Percentiles rank a stretch among this genome's conserved stretches.
Conservation (phyloP, 2,113 vertebrate species). For the Tragelaphus scriptus region DNA sequence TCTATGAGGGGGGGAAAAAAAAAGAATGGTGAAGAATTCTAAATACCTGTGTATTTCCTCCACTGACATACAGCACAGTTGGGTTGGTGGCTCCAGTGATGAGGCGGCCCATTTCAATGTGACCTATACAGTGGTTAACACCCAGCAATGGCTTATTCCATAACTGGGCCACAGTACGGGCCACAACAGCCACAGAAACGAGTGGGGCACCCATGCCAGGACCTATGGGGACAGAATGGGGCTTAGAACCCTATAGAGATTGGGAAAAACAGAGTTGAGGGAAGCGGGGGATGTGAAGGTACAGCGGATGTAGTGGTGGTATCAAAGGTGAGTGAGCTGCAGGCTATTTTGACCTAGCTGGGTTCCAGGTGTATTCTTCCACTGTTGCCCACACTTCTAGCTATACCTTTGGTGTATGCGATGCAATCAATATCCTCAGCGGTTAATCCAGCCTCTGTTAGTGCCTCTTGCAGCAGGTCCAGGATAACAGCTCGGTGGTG, state of each 20-base stretch:
- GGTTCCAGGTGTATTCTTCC: neutral
- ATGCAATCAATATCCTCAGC: constrained; percentile 88
- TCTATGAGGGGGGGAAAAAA: too few species aligned
- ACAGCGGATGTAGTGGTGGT: too few species aligned
- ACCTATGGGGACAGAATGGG: constrained; percentile 73
- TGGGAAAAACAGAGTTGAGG: neutral
- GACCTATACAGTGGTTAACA: constrained; percentile 93
- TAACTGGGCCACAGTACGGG: constrained; percentile 89
- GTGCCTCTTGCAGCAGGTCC: constrained; percentile 86
- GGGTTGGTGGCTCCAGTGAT: constrained; percentile 88
- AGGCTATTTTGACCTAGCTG: neutral
- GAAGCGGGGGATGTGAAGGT: neutral
- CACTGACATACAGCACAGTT: constrained; percentile 93
- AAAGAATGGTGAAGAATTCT: neutral
- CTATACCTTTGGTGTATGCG: constrained; percentile 90
- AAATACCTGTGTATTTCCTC: constrained; percentile 93
- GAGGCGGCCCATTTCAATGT: constrained; percentile 95
- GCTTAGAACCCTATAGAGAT: neutral
- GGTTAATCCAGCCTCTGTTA: constrained; percentile 83
- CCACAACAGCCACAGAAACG: constrained; percentile 87
- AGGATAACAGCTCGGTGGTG: constrained; percentile 88
- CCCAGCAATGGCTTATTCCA: constrained; percentile 91
- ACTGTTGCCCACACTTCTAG: neutral
- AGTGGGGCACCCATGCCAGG: constrained; percentile 94
- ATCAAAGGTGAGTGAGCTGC: neutral